phyloP scores from a whole-genome alignment of 2,113 vertebrate species.

The Epinephelus moara region DNA sequence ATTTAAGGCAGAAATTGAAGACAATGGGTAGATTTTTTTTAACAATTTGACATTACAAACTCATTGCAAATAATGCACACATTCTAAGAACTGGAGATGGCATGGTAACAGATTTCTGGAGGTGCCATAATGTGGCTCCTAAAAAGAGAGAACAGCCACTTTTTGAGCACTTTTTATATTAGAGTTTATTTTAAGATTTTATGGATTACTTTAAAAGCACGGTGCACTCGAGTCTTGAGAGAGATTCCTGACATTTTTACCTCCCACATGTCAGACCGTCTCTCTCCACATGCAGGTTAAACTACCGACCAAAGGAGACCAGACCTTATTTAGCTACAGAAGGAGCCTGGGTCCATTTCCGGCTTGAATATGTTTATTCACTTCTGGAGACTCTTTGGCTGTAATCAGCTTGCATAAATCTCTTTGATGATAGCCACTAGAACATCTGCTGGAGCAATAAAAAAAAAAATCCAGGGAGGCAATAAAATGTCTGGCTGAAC shows the following conservation, averaged over 20 bases:
- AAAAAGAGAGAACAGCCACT: not conserved
- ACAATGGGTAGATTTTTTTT: not conserved
- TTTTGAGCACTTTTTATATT: slow-evolving; percentile 1
- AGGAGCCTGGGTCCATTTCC: slow-evolving; percentile 67
- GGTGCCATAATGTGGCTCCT: not conserved
- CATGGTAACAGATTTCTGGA: not conserved
- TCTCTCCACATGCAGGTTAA: slow-evolving; percentile 34
- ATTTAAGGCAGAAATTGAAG: not conserved
- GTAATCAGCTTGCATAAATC: slow-evolving; percentile 84
- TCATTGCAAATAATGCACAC: not conserved
- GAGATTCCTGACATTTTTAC: not conserved
- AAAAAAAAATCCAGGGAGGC: slow-evolving; percentile 70
- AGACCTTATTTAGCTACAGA: slow-evolving; percentile 60
- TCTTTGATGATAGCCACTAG: slow-evolving; percentile 83
- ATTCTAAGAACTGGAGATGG: not conserved
- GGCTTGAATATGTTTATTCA: slow-evolving; percentile 79
- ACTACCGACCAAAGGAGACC: slow-evolving; percentile 50
- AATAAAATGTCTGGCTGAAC: slow-evolving; percentile 78
- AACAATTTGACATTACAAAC: not conserved
- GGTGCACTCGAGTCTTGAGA: not conserved
- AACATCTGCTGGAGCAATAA: slow-evolving; percentile 80
- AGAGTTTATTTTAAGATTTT: slow-evolving; percentile 1
- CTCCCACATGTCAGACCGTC: not conserved
- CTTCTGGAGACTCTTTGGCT: slow-evolving; percentile 77
- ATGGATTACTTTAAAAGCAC: not conserved